Evolutionary conservation across 2,888 invertebrate genomes (phyloP), one percentile per base, ranked within the genome.

Genomic region (Cephalotes varians): DNA sequence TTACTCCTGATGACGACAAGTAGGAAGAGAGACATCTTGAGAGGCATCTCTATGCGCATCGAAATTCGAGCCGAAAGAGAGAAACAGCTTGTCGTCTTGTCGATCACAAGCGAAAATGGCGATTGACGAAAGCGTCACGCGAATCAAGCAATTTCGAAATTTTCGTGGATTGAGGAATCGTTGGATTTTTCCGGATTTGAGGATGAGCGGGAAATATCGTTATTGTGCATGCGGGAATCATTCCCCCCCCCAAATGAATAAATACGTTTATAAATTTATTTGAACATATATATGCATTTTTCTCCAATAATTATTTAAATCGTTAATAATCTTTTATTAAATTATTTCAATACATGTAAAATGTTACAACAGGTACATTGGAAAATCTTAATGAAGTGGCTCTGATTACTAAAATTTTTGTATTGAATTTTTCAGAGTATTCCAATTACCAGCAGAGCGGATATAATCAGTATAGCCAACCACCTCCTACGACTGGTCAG

Each of bases 401-500:
- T 10, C 1, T 1, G 4, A 25, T 28, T 44, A 4, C 18, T 69
- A 15, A 51, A 51, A 37, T 28, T 5, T 25, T n/a, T 44, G 1
- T 0, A 12, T 76, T 10, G 3, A n/a, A 64, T 83, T 51, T 89
- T 87, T 28, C 87, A 94, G 94, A 94, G 81, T 94, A 94, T 87
- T 92, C 94, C n/a, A 92, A 85, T 83, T 94, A 94, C 84, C 94
- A 93, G 81, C 94, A 93, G 82, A 93, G 93, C 71, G 92, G 91
- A 65, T 94, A 94, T 84, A 92, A 91, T 85, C 94, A 94, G 85
- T 94, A 94, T 56, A 93, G 92, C 77, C 94, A 94, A 85, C 94
- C 93, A 72, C 94, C 93, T 62, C 94, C 93, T 5, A 84, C 92
- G 1, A 81, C 90, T 83, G 89, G 81, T 34, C 94, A 94, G 84